These are phyloP conservation scores for Bufotes viridis DNA, from an alignment of 2,797 vertebrate species.

Conservation along the genomic window DNA sequence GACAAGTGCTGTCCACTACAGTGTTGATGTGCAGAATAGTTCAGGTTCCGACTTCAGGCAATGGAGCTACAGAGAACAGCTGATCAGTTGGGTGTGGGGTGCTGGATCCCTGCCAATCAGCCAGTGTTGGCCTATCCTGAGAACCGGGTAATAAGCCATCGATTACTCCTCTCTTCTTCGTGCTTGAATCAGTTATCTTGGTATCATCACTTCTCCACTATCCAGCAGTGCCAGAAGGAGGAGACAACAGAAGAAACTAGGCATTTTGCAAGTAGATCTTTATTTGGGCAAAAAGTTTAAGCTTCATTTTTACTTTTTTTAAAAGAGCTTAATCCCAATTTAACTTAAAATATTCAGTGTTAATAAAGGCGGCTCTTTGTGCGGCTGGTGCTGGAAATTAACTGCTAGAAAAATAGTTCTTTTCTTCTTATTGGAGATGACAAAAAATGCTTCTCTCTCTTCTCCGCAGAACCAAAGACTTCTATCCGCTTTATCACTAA, in stretches of 20 bases:
- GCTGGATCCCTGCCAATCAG: too few relatives aligned
- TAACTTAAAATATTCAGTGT: conserved; percentile 77
- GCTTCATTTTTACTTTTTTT: not conserved
- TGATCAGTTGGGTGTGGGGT: too few relatives aligned
- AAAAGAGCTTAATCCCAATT: conserved; percentile 68
- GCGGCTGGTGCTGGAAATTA: conserved; percentile 75
- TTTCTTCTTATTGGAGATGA: conserved; percentile 75
- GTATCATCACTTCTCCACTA: too few relatives aligned
- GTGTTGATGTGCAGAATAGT: too few relatives aligned
- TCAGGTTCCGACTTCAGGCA: too few relatives aligned
- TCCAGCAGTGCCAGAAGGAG: too few relatives aligned
- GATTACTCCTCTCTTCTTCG: not conserved
- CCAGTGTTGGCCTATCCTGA: too few relatives aligned
- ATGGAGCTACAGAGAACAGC: too few relatives aligned
- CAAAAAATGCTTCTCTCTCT: conserved; percentile 72
- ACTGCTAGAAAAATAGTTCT: conserved; percentile 78
- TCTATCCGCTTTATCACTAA: conserved; percentile 78
- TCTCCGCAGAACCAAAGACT: conserved; percentile 75
- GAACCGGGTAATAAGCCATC: too few relatives aligned
- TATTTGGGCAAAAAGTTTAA: not conserved
- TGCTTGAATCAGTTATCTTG: not conserved
- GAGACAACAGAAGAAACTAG: too few relatives aligned
- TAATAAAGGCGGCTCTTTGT: conserved; percentile 78
- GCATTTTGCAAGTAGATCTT: not conserved
- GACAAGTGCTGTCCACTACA: too few relatives aligned